phyloP scores from a whole-genome alignment of 2,113 vertebrate species.

The Dromaius novaehollandiae region DNA sequence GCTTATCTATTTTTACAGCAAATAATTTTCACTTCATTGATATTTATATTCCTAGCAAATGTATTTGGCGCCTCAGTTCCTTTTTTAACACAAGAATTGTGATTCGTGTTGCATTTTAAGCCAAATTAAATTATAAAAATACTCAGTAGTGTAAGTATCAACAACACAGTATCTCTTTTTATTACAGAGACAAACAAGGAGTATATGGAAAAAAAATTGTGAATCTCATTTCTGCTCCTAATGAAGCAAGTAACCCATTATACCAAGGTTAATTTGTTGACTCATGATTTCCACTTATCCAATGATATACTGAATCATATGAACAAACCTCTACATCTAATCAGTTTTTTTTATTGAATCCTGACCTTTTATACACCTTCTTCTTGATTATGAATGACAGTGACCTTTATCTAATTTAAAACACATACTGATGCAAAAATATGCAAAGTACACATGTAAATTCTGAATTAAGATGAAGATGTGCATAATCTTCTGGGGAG shows the following conservation, averaged over 20 bases:
- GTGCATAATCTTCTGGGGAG: constrained; percentile 67
- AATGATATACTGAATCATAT: constrained; percentile 76
- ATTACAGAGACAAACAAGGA: constrained; percentile 43
- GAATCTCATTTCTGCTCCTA: constrained; percentile 71
- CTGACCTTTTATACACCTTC: constrained; percentile 85
- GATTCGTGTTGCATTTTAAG: constrained; percentile 51
- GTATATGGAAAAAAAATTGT: not conserved
- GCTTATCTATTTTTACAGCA: not conserved
- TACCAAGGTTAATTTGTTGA: constrained; percentile 79
- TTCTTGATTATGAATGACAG: constrained; percentile 87
- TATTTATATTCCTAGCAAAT: not conserved
- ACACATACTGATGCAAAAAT: constrained; percentile 82
- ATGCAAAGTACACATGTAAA: constrained; percentile 85
- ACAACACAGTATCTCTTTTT: constrained; percentile 21
- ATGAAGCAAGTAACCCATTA: constrained; percentile 71
- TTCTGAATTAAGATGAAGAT: constrained; percentile 79
- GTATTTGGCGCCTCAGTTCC: not conserved
- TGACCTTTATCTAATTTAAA: constrained; percentile 87
- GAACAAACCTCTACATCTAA: constrained; percentile 81
- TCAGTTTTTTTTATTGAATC: constrained; percentile 80
- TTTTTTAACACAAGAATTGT: constrained; percentile 49
- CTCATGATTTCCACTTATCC: constrained; percentile 78
- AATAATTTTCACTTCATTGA: not conserved
- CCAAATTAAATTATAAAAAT: constrained; percentile 59
- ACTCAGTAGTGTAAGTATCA: constrained; percentile 29